Base-by-base conservation (phyloP, 64 coral and sea anemone genomes). In the Montipora sp. region DNA sequence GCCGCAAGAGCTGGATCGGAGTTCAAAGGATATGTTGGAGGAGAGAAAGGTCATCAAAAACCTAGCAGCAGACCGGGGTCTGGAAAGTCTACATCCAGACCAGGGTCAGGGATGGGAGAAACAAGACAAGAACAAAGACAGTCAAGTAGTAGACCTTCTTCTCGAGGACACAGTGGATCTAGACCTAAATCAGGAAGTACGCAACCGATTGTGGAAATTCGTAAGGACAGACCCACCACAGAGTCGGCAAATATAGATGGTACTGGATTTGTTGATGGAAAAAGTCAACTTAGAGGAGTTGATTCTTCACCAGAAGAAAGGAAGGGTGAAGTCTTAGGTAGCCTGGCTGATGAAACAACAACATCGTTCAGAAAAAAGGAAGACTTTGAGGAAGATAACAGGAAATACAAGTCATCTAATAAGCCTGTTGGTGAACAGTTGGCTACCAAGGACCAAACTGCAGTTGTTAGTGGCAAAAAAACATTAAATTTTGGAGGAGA, bases 171-270 rank as follows among this genome's bases (percentile, higher is more conserved):
- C 2, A 89, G 15, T 9, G 36, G 87, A 51, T 53, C 53, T 77
- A 53, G 87, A 89, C 73, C 51, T 13, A 53, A 89, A 50, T 89
- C 72, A 77, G 51, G 87, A 77, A 36, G 44, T 8, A 89, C 77
- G 18, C 8, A 51, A 59, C 15, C 46, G 11, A 47, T 51, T 20
- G 7, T 10, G 13, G 71, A n/a, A 59, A 11, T n/a, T 77, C 5
- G 36, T 1, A 23, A 5, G 8, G 87, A 46, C 23, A 48, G 1
- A 18, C 23, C 22, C 70, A 12, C 72, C 12, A 22, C 16, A 60
- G 74, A 43, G 57, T 20, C 18, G 20, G 55, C 6, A 20, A 49
- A 44, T 8, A 66, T 5, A 90, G 65, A 68, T 47, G 13, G 10
- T 20, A 48, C 36, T 80, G 19, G 9, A 10, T 3, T 49, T 14